Evolutionary conservation across 2,888 invertebrate genomes (phyloP).

Genomic region (Mythimna albipuncta): DNA sequence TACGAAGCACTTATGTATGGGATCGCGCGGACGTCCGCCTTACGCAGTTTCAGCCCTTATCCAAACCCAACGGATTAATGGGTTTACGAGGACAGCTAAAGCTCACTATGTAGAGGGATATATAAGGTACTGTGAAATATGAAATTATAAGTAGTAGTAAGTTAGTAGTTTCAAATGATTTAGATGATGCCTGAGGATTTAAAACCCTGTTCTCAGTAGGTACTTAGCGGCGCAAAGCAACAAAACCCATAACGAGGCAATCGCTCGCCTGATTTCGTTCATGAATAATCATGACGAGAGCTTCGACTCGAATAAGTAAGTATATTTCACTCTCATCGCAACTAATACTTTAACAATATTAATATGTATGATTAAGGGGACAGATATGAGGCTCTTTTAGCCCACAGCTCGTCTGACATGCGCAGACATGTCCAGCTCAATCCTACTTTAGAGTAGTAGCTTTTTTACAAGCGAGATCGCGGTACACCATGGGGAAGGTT

Average conservation of each 20-base stretch:
- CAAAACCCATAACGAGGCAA: conserved; percentile 8
- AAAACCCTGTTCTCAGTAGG: conserved; percentile 23
- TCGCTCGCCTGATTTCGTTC: conserved; percentile 13
- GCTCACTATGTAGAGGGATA: not conserved
- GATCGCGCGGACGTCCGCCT: too few species aligned
- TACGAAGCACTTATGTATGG: too few species aligned
- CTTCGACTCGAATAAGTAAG: conserved; percentile 24
- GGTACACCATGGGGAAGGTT: too few species aligned
- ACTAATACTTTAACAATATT: not conserved
- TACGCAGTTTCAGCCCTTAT: too few species aligned
- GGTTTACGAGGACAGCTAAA: not conserved
- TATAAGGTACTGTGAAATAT: not conserved
- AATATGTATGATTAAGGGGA: not conserved
- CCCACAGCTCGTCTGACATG: too few species aligned
- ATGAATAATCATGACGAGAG: conserved; percentile 17
- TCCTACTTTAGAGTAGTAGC: too few species aligned
- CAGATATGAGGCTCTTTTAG: too few species aligned
- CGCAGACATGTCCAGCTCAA: too few species aligned
- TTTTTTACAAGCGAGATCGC: too few species aligned
- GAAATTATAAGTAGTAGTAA: too few species aligned
- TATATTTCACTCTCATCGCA: conserved; percentile 3
- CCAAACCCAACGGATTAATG: not conserved
- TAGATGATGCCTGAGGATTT: not conserved
- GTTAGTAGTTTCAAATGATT: not conserved
- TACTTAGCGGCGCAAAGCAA: conserved; percentile 10